These are phyloP conservation scores for Pachyseris speciosa DNA, from an alignment of 64 coral and sea anemone genomes.

Conservation along the genomic window DNA sequence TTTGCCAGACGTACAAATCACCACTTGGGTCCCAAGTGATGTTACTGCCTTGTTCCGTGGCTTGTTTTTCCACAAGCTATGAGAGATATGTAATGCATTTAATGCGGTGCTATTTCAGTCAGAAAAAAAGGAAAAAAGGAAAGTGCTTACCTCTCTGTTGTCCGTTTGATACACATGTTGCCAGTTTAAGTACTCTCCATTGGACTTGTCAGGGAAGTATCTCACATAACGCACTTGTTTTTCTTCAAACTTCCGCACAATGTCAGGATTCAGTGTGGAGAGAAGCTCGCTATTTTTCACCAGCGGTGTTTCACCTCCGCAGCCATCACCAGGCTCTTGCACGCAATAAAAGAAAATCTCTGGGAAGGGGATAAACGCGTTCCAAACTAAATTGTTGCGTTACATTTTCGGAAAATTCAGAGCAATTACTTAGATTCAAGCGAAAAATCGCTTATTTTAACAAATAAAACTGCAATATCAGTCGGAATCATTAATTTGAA, in stretches of 20 bases:
- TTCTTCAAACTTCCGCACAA: slow-evolving; percentile 53
- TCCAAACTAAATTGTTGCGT: too few relatives aligned
- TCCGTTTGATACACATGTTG: slow-evolving; percentile 57
- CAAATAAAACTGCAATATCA: too few relatives aligned
- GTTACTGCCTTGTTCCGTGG: slow-evolving; percentile 33
- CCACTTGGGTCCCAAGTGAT: slow-evolving; percentile 42
- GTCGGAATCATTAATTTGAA: too few relatives aligned
- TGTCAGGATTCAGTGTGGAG: slow-evolving; percentile 44
- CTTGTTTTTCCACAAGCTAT: slow-evolving; percentile 34
- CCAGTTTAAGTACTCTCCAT: slow-evolving; percentile 45
- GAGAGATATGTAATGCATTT: background rate
- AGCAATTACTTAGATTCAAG: too few relatives aligned
- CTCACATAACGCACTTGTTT: slow-evolving; percentile 50
- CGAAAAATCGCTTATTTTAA: too few relatives aligned
- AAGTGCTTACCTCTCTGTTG: slow-evolving; percentile 39
- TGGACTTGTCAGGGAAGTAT: slow-evolving; percentile 13
- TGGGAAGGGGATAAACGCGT: too few relatives aligned
- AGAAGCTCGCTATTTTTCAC: slow-evolving; percentile 44
- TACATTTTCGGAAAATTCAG: too few relatives aligned
- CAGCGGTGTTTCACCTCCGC: slow-evolving; percentile 73
- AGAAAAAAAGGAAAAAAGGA: background rate
- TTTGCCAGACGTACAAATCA: slow-evolving; percentile 38
- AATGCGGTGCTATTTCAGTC: background rate
- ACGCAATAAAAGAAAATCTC: slow-evolving; percentile 75
- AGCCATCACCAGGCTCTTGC: slow-evolving; percentile 62